Evolutionary conservation across 1,140 invertebrate genomes (phyloP), one percentile per base, ranked within the genome.

Genomic region (Plectrocnemia conspersa): DNA sequence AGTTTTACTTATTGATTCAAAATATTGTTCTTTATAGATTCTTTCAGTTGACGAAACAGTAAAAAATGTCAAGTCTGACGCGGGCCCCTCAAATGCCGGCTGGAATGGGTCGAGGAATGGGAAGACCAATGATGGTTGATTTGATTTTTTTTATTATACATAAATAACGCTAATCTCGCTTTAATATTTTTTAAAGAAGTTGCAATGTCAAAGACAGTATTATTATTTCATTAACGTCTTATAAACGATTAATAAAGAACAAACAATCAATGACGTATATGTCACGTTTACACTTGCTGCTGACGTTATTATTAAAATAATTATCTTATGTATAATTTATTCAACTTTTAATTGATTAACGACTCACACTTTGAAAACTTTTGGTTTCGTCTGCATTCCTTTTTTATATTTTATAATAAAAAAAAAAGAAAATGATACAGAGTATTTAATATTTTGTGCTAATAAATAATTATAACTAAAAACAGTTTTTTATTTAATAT

Each of bases 31-130:
- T 47, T 50, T 64, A 1, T 66, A 75, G 73, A 92, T 99, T 64
- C 76, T 99, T 0, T 98, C 94, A 0, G 91, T 99, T 1, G 97
- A 99, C 69, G 95, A 99, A 72, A 99, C 96, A 0, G 95, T 99
- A 60, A 95, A 94, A 71, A 95, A 76, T 41, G 75, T 64, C 15
- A 74, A 70, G 45, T 61, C 65, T 15, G 63, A 63, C 2, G 75
- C 71, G 72, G 72, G 70, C 66, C 59, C 70, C 67, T 44, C 69
- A 54, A 29, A 54, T 66, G 55, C 64, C 63, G 6, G 63, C 63
- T 40, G 59, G 59, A 40, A 74, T 76, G 61, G 83, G 85, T 18
- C 78, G 84, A 52, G 84, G 84, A 16, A 85, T 86, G 78, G 86
- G 85, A 23, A 75, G 85, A 64, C 84, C 85, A 9, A 80, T 82